phyloP scores from a whole-genome alignment of 2,797 vertebrate genomes.

The Pelochelys cantorii region DNA sequence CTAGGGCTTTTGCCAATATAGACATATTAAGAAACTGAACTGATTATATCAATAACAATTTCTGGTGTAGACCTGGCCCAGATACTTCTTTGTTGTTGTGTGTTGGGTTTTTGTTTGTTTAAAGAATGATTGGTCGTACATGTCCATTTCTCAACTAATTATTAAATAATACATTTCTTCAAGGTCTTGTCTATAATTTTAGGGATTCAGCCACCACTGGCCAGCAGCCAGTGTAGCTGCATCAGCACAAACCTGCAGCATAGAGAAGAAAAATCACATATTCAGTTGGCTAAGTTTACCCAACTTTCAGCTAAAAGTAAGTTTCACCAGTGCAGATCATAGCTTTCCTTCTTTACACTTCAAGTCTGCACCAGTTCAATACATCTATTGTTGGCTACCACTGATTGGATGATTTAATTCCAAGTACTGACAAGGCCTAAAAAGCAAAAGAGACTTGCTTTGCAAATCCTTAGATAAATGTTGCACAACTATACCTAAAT shows the following conservation, averaged over 20 bases:
- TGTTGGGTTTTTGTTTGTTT: too few species aligned
- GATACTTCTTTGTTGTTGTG: too few species aligned
- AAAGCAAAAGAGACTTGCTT: neutral
- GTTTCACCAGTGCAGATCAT: accelerated
- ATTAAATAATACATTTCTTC: neutral
- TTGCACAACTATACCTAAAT: neutral
- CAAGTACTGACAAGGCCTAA: neutral
- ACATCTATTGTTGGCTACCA: neutral
- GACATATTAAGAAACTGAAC: neutral
- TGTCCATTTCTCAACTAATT: neutral
- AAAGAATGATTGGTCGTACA: neutral
- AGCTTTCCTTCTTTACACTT: neutral
- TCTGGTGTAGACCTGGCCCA: neutral
- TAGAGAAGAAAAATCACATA: neutral
- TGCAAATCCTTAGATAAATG: neutral
- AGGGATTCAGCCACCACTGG: neutral
- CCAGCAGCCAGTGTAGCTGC: neutral
- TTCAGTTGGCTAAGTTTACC: accelerated
- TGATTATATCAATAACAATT: neutral
- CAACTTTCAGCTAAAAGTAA: neutral
- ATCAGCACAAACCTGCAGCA: neutral
- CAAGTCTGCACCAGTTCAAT: neutral
- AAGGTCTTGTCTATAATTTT: neutral
- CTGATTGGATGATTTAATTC: neutral
- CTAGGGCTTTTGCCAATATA: neutral